phyloP scores from a whole-genome alignment of 2,888 invertebrate genomes.

The Julus scandinavius region DNA sequence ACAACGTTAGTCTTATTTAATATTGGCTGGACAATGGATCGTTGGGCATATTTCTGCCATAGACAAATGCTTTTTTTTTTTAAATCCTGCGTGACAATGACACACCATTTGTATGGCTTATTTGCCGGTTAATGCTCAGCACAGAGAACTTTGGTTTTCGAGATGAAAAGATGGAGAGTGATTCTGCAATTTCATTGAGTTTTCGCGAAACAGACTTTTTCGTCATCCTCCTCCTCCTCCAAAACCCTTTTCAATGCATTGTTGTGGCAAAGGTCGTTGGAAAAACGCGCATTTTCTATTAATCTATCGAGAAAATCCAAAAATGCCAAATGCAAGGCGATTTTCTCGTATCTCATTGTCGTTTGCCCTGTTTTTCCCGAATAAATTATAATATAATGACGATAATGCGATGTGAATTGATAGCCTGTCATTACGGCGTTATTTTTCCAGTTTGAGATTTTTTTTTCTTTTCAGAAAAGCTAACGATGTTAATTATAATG shows the following conservation, averaged over 20 bases:
- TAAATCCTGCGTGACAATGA: conserved; percentile 35
- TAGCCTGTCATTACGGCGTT: not conserved
- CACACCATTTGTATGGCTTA: conserved; percentile 44
- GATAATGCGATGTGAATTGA: not conserved
- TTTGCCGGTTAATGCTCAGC: conserved; percentile 30
- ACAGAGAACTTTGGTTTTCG: not conserved
- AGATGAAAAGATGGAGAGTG: conserved; percentile 21
- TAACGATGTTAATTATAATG: conserved; percentile 1
- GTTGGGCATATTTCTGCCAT: not conserved
- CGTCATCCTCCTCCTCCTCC: not conserved
- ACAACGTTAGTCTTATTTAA: conserved; percentile 45
- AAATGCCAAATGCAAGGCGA: not conserved
- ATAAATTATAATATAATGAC: not conserved
- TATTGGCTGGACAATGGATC: conserved; percentile 36
- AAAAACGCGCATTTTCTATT: not conserved
- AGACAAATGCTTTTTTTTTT: conserved; percentile 42
- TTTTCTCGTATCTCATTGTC: not conserved
- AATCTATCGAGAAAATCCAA: conserved; percentile 1
- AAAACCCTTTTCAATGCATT: not conserved
- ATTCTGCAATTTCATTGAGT: conserved; percentile 19
- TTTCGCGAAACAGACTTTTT: not conserved
- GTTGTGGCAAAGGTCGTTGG: not conserved
- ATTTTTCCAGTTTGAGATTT: not conserved
- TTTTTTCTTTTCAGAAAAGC: not conserved
- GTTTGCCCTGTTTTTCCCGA: not conserved